Evolutionary conservation across 2,797 vertebrate genomes (phyloP).

Genomic region (Schizothorax lantsangensis): DNA sequence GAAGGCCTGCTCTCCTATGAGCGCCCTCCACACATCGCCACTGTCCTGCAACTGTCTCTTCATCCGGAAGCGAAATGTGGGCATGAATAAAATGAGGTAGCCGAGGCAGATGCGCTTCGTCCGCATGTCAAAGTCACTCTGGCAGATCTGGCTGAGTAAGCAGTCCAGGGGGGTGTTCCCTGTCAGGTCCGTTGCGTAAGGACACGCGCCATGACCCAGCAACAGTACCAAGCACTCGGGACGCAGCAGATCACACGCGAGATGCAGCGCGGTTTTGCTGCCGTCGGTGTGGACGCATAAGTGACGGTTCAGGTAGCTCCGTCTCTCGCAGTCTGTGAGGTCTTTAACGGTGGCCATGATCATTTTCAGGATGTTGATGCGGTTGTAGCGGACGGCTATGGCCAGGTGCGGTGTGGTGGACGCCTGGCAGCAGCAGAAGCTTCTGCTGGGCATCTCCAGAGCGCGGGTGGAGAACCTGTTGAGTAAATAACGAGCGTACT

Average conservation of each 20-base stretch:
- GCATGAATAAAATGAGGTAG: constrained; percentile 87
- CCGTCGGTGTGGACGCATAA: constrained; percentile 85
- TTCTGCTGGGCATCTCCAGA: constrained; percentile 80
- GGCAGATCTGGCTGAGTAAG: constrained; percentile 80
- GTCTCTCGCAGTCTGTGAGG: constrained; percentile 64
- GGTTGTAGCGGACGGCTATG: constrained; percentile 90
- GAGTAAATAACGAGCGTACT: constrained; percentile 89
- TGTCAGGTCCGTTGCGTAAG: constrained; percentile 71
- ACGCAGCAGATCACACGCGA: constrained; percentile 86
- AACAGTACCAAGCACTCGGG: constrained; percentile 87
- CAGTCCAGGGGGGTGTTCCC: constrained; percentile 83
- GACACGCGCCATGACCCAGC: constrained; percentile 84
- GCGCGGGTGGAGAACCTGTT: constrained; percentile 79
- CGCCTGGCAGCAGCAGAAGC: constrained; percentile 85
- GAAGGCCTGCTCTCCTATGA: constrained; percentile 84
- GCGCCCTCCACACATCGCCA: constrained; percentile 78
- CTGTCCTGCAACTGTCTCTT: constrained; percentile 77
- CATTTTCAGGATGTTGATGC: constrained; percentile 80
- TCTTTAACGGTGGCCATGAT: constrained; percentile 80
- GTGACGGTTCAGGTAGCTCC: constrained; percentile 78
- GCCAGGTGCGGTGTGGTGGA: constrained; percentile 83
- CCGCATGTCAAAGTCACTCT: constrained; percentile 60
- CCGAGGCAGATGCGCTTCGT: constrained; percentile 83
- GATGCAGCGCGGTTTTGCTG: constrained; percentile 84
- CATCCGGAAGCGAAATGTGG: constrained; percentile 68